A percentile compares a stretch with the other conserved stretches of the same genome.
phyloP scores from a whole-genome alignment of 2,113 vertebrate species.

The Tupaia chinensis region DNA sequence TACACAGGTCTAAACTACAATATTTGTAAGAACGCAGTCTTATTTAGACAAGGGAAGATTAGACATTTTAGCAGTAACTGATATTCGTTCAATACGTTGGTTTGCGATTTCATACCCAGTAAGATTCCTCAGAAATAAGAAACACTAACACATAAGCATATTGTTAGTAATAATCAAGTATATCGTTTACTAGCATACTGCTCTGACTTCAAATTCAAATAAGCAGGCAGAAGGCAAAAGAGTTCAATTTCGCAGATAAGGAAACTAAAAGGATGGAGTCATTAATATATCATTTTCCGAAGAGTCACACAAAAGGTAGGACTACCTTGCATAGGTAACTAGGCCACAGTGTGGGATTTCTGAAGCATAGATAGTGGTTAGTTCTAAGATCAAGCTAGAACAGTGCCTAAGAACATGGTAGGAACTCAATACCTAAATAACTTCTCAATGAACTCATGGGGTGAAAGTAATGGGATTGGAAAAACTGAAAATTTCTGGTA shows the following conservation, averaged over 20 bases:
- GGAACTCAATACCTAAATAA: background rate
- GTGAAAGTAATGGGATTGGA: background rate
- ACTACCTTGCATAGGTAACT: background rate
- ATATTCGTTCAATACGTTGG: background rate
- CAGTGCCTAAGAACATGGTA: background rate
- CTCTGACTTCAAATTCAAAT: conserved; percentile 29
- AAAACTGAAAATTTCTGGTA: background rate
- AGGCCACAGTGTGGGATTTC: background rate
- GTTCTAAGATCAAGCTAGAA: background rate
- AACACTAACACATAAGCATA: background rate
- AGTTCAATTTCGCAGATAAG: background rate
- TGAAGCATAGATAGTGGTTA: background rate
- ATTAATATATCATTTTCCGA: background rate
- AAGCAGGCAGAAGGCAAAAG: background rate
- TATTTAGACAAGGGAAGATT: background rate
- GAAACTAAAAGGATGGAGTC: background rate
- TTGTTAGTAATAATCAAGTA: conserved; percentile 19
- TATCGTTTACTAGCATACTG: background rate
- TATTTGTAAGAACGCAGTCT: background rate
- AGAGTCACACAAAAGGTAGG: background rate
- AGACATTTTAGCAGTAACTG: conserved; percentile 33
- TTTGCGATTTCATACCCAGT: background rate
- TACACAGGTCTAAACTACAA: background rate
- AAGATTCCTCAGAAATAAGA: conserved; percentile 36
- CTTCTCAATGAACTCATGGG: background rate